Conservation (phyloP, 2,888 invertebrate species). For the Hemithea aestivaria region DNA sequence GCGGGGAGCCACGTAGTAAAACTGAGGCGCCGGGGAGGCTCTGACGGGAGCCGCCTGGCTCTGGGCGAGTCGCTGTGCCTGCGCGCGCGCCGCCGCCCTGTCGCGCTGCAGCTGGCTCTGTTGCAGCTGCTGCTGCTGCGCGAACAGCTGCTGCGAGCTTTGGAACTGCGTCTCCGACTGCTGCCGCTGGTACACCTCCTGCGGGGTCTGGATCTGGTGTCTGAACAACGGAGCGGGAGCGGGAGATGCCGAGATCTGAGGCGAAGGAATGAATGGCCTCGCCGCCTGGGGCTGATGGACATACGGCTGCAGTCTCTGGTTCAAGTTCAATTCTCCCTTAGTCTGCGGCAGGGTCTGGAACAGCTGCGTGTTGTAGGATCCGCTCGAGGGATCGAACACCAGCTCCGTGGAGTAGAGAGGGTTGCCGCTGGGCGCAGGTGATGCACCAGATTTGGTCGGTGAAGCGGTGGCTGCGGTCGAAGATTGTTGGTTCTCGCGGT, state of each 20-base stretch:
- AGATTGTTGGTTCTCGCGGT: constrained; percentile 81
- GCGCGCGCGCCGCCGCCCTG: constrained; percentile 74
- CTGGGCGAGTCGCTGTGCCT: constrained; percentile 61
- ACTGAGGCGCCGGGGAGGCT: constrained; percentile 56
- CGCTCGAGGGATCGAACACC: constrained; percentile 86
- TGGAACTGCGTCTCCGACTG: constrained; percentile 80
- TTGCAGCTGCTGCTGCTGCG: constrained; percentile 83
- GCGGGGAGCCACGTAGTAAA: constrained; percentile 80
- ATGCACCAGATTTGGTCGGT: constrained; percentile 54
- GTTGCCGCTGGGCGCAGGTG: constrained; percentile 70
- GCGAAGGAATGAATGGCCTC: constrained; percentile 78
- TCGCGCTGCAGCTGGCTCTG: constrained; percentile 82
- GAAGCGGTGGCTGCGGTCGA: constrained; percentile 58
- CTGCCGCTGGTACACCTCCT: constrained; percentile 79
- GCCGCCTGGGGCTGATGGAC: constrained; percentile 80
- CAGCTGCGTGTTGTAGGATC: constrained; percentile 88
- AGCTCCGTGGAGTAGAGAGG: constrained; percentile 89
- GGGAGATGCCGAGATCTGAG: constrained; percentile 66
- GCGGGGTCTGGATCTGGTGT: constrained; percentile 68
- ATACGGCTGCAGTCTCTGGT: constrained; percentile 87
- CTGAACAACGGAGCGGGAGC: constrained; percentile 70
- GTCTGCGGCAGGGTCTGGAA: constrained; percentile 87
- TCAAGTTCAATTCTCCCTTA: constrained; percentile 84
- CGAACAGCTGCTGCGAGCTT: constrained; percentile 82
- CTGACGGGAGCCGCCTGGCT: constrained; percentile 50